A percentile compares a stretch with the other conserved stretches of the same genome.
phyloP scores from a whole-genome alignment of 2,113 vertebrate species.

The Catharus minimus region DNA sequence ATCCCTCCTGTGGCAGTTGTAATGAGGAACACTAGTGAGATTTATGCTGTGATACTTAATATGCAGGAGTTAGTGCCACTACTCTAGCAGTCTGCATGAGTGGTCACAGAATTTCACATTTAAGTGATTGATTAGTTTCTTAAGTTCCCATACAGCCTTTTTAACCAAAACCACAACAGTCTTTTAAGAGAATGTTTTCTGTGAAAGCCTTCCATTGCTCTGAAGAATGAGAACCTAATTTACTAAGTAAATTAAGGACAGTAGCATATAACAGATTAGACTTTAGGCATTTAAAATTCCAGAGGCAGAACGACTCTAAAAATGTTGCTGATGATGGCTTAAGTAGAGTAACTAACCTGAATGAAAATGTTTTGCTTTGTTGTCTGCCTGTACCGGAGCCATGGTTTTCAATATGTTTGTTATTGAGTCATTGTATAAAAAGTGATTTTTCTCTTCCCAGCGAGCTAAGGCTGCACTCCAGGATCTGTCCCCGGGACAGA shows the following conservation, averaged over 20 bases:
- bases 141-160: background rate
- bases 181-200: background rate
- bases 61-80: background rate
- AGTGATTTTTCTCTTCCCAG: constrained; percentile 57
- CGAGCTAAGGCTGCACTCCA: constrained; percentile 89
- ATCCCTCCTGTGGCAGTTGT: background rate
- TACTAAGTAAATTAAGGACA: background rate
- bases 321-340: background rate
- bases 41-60: background rate
- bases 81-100: background rate
- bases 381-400: background rate
- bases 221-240: background rate
- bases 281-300: background rate
- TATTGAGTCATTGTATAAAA: background rate
- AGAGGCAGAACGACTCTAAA: background rate
- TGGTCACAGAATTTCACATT: background rate
- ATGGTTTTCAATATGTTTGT: background rate
- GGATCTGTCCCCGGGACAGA: constrained; percentile 90
- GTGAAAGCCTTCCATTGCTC: background rate
- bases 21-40: background rate
- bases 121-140: background rate
- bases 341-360: background rate
- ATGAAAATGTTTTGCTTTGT: background rate
- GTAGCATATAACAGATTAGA: background rate
- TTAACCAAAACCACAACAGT: background rate